Conservation (phyloP, 1,140 invertebrate genomes). For the Drosophila virilis region DNA sequence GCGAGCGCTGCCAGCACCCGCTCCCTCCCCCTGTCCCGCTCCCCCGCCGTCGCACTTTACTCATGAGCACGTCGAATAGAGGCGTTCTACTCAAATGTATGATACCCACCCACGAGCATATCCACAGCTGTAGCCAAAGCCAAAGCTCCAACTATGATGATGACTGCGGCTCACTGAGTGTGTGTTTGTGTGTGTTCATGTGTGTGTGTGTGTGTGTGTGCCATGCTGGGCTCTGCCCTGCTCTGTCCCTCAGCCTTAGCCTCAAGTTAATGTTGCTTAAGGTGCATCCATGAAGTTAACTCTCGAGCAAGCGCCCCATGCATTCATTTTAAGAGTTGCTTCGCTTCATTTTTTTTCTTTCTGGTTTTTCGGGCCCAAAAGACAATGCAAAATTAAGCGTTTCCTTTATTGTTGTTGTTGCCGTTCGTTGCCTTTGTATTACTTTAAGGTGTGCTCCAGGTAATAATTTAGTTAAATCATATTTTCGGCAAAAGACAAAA, state of each 20-base stretch:
- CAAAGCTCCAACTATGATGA: conserved; percentile 74
- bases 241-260: conserved; percentile 8
- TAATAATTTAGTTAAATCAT: conserved; percentile 84
- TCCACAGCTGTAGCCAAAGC: conserved; percentile 41
- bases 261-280: conserved; percentile 47
- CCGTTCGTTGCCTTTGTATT: conserved; percentile 75
- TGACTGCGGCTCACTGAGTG: conserved; percentile 54
- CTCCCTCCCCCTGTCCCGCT: conserved; percentile 5
- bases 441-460: conserved; percentile 83
- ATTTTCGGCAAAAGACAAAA: conserved; percentile 69
- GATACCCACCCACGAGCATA: conserved; percentile 83
- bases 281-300: conserved; percentile 61
- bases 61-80: conserved; percentile 72
- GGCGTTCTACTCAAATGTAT: conserved; percentile 84
- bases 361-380: conserved; percentile 51
- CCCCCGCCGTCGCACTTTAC: conserved; percentile 30
- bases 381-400: conserved; percentile 82
- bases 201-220: conserved; percentile 15
- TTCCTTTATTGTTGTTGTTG: conserved; percentile 77
- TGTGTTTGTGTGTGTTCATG: neutral
- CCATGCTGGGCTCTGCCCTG: conserved; percentile 42
- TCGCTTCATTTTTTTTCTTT: conserved; percentile 31
- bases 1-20: conserved; percentile 33
- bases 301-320: conserved; percentile 49
- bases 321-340: conserved; percentile 55